These are phyloP conservation scores for Neoniphon sammara DNA, from an alignment of 2,797 vertebrate genomes.

Conservation along the genomic window DNA sequence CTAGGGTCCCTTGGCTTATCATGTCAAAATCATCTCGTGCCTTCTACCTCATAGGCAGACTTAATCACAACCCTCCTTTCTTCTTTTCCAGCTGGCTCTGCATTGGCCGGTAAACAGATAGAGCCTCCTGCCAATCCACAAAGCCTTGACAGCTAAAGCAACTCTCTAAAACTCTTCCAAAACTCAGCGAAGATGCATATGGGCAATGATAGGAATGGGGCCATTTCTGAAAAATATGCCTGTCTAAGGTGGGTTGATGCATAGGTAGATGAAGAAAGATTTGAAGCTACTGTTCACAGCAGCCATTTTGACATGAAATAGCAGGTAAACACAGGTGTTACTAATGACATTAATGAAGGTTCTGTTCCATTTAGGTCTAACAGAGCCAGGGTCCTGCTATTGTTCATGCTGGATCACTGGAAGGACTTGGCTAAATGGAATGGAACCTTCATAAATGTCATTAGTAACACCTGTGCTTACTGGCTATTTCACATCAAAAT, in stretches of 20 bases:
- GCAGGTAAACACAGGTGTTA: too few species aligned
- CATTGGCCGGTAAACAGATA: conserved; percentile 48
- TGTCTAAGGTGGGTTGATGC: conserved; percentile 20
- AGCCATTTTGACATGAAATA: too few species aligned
- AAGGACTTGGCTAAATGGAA: too few species aligned
- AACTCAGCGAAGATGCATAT: conserved; percentile 33
- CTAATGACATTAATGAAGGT: too few species aligned
- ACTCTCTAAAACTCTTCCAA: conserved; percentile 41
- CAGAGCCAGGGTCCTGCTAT: too few species aligned
- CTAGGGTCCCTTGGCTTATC: conserved; percentile 70
- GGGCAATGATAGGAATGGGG: conserved; percentile 10
- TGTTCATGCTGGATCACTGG: too few species aligned
- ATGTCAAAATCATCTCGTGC: conserved; percentile 59
- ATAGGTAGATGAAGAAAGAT: conserved; percentile 7
- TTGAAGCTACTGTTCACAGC: conserved; percentile 1
- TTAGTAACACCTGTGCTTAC: too few species aligned
- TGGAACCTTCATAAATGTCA: too few species aligned
- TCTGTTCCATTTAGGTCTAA: too few species aligned
- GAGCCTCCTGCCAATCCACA: conserved; percentile 44
- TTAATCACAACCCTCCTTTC: conserved; percentile 68
- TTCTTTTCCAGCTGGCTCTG: conserved; percentile 59
- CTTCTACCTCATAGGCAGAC: conserved; percentile 60
- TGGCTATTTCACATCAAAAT: too few species aligned
- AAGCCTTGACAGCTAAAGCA: conserved; percentile 56
- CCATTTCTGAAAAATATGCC: not conserved